A percentile compares a stretch with the other conserved stretches of the same genome.
phyloP scores from a whole-genome alignment of 2,113 vertebrate species.

The Sakesphorus luctuosus region DNA sequence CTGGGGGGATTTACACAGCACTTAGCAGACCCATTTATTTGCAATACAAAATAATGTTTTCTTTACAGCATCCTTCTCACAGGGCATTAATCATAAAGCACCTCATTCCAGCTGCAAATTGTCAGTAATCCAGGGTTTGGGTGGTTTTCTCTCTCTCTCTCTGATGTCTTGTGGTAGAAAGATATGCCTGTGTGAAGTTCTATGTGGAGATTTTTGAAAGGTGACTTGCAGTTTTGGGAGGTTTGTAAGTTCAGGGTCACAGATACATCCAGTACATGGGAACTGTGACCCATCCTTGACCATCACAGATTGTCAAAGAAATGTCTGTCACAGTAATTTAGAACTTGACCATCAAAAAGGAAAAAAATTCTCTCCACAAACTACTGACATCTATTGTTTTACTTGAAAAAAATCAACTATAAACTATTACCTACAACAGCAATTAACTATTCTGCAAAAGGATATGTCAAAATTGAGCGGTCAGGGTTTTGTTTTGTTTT shows the following conservation, averaged over 20 bases:
- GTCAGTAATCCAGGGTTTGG: constrained; percentile 8
- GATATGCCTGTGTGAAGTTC: neutral
- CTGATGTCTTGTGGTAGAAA: neutral
- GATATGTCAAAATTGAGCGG: neutral
- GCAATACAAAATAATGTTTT: constrained; percentile 73
- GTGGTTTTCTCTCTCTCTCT: neutral
- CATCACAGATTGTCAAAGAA: neutral
- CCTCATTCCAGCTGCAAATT: constrained; percentile 56
- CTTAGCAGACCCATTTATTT: constrained; percentile 75
- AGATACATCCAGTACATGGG: neutral
- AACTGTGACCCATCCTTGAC: neutral
- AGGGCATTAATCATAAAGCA: constrained; percentile 61
- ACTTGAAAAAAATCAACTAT: neutral
- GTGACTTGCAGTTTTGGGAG: neutral
- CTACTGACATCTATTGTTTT: neutral
- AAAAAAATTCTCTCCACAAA: neutral
- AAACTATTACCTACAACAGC: neutral
- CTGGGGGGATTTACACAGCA: constrained; percentile 63
- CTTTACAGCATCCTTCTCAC: constrained; percentile 62
- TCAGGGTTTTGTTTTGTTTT: no score
- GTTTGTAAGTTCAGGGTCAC: neutral
- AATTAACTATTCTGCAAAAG: neutral
- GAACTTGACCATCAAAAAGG: neutral
- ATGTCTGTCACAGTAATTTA: neutral
- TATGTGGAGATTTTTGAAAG: constrained; percentile 9